Conservation (phyloP, 1,140 invertebrate genomes). For the Zaprionus africanus region DNA sequence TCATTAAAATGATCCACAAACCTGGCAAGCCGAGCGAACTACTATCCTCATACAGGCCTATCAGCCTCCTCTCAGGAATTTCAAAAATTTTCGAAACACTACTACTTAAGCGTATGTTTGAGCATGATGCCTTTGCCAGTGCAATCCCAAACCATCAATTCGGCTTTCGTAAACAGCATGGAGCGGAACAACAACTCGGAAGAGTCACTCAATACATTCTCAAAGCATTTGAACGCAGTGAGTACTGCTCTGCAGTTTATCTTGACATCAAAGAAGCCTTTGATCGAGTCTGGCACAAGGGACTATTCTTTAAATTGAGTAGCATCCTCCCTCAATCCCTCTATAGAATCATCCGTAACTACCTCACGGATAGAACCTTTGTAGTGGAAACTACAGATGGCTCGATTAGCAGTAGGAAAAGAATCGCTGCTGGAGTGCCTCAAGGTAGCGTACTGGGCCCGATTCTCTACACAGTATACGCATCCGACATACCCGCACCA, state of each 20-base stretch:
- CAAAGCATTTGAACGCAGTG: not conserved
- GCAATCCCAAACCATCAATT: conserved; percentile 1
- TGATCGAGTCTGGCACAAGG: not conserved
- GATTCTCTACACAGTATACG: not conserved
- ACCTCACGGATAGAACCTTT: not conserved
- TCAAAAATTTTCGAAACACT: too few relatives aligned
- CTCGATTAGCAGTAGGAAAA: too few relatives aligned
- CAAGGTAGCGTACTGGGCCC: conserved; percentile 1
- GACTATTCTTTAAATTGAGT: not conserved
- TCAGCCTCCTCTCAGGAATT: too few relatives aligned
- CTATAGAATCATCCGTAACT: not conserved
- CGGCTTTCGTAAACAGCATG: not conserved
- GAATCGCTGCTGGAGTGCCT: not conserved
- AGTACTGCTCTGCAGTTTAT: conserved; percentile 2
- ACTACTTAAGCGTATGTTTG: too few relatives aligned
- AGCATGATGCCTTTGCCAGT: too few relatives aligned
- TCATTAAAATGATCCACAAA: too few relatives aligned
- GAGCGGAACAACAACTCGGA: conserved; percentile 11
- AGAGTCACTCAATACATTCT: not conserved
- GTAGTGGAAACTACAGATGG: not conserved
- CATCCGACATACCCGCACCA: not conserved
- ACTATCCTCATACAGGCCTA: too few relatives aligned
- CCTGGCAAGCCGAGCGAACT: too few relatives aligned
- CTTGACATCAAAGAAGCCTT: not conserved
- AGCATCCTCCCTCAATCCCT: not conserved